Evolutionary conservation across 2,113 vertebrate species (phyloP).

Genomic region (Hippocampus guttulatus): DNA sequence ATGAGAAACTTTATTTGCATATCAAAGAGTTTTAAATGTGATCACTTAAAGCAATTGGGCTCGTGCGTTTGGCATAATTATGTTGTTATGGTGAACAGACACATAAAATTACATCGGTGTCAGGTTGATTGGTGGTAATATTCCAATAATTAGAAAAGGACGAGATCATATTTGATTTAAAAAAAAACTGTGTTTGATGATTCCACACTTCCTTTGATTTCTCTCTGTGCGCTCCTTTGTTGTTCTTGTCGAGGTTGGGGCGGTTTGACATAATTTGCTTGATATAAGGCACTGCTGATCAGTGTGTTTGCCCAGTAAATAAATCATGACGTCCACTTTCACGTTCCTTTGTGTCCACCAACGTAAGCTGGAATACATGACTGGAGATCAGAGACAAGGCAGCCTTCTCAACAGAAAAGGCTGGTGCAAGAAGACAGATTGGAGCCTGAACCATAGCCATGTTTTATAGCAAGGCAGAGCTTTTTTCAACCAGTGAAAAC

Average conservation of each 20-base stretch:
- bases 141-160: conserved; percentile 8
- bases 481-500: conserved; percentile 19
- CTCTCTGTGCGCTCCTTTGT: background rate
- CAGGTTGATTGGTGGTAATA: background rate
- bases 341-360: conserved; percentile 12
- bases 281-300: background rate
- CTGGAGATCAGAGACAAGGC: conserved; percentile 6
- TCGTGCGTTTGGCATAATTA: conserved; percentile 32
- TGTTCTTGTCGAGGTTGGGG: background rate
- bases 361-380: conserved; percentile 24
- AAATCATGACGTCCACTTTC: conserved; percentile 20
- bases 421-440: conserved; percentile 35
- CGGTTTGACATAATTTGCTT: conserved; percentile 1
- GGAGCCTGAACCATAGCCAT: conserved; percentile 46
- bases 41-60: conserved; percentile 17
- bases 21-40: conserved; percentile 46
- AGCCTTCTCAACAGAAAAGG: conserved; percentile 23
- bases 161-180: conserved; percentile 18
- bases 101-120: conserved; percentile 19
- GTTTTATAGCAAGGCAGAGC: conserved; percentile 6
- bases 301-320: background rate
- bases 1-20: conserved; percentile 41
- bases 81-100: conserved; percentile 38
- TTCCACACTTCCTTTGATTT: conserved; percentile 13
- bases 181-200: conserved; percentile 6